Evolutionary conservation across 2,113 vertebrate species (phyloP).

Genomic region (Heliornis fulica): DNA sequence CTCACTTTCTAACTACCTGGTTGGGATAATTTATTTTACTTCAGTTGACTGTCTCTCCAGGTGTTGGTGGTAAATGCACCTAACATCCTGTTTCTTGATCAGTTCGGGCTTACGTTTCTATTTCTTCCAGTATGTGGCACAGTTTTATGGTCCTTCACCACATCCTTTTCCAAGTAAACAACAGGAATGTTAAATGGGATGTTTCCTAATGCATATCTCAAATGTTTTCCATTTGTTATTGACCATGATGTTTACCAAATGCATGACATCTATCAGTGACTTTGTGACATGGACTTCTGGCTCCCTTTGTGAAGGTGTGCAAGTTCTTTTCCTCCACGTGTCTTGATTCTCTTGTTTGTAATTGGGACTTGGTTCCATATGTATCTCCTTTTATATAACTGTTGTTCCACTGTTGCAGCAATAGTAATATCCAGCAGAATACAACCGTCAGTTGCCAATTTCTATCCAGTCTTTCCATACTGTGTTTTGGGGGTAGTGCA

Average conservation of each 20-base stretch:
- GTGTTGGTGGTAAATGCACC: background rate
- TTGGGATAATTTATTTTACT: slow-evolving; percentile 52
- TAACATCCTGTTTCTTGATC: background rate
- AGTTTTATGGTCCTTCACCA: background rate
- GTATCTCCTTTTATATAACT: background rate
- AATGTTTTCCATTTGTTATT: background rate
- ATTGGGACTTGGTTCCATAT: background rate
- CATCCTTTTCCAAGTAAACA: background rate
- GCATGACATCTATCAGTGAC: background rate
- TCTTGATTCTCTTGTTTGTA: background rate
- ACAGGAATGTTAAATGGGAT: background rate
- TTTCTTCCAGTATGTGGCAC: background rate
- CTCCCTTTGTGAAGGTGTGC: background rate
- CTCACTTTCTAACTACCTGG: background rate
- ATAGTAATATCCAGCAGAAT: background rate
- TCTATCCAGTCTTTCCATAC: background rate
- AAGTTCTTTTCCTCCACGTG: background rate
- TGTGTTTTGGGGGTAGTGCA: background rate
- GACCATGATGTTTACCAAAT: background rate
- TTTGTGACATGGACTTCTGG: background rate
- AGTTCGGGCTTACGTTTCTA: background rate
- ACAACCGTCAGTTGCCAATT: background rate
- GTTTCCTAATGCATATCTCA: background rate
- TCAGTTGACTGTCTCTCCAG: background rate
- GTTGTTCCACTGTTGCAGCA: background rate